Percentiles rank a stretch among this genome's conserved stretches.
Conservation (phyloP, 2,113 vertebrate genomes). For the Mixornis gularis region DNA sequence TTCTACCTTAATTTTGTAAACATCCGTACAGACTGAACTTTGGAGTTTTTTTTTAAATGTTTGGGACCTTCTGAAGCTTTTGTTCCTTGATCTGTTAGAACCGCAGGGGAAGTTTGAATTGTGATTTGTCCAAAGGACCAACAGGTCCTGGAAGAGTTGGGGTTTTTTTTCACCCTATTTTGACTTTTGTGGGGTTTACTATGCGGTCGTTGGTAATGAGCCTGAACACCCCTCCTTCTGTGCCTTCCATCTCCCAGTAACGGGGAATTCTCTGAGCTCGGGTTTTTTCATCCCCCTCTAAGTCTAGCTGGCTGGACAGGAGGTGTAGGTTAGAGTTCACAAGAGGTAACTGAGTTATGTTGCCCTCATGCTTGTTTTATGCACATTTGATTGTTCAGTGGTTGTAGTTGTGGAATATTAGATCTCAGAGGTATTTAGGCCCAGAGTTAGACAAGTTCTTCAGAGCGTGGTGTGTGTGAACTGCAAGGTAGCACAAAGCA, state of each 20-base stretch:
- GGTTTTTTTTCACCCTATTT: background rate
- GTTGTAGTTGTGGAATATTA: background rate
- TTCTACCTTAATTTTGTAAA: background rate
- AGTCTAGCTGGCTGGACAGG: background rate
- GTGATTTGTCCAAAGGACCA: background rate
- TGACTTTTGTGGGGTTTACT: background rate
- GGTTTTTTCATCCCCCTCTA: background rate
- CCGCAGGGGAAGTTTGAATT: background rate
- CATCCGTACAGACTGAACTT: background rate
- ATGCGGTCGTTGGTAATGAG: background rate
- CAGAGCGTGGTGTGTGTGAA: background rate
- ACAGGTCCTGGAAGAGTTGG: background rate
- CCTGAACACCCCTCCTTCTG: background rate
- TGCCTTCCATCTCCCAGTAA: background rate
- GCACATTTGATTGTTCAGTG: background rate
- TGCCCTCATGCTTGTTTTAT: background rate
- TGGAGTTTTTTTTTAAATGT: background rate
- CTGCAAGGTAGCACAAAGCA: background rate
- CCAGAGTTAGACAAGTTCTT: background rate
- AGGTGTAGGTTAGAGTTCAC: background rate
- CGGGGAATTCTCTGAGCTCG: background rate
- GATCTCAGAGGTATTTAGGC: background rate
- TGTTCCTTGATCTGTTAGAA: background rate
- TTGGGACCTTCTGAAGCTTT: background rate
- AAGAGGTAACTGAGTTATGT: background rate